phyloP scores from a whole-genome alignment of 2,113 vertebrate genomes.

The Hippoglossus stenolepis region DNA sequence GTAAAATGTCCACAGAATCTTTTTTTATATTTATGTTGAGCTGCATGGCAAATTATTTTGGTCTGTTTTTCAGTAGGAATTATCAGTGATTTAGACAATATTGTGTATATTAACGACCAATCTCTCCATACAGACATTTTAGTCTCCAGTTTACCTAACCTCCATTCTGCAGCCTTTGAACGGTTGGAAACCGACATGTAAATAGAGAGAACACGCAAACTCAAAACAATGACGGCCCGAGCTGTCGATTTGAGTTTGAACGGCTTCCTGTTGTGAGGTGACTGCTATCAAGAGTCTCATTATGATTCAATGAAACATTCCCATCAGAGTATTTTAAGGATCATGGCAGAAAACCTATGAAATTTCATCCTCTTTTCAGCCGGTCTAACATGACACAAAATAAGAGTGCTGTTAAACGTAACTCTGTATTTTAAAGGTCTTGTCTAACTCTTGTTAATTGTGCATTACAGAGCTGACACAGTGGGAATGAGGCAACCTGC shows the following conservation, averaged over 20 bases:
- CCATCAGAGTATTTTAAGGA: constrained; percentile 32
- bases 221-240: neutral
- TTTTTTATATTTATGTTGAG: no score
- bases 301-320: constrained; percentile 50
- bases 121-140: neutral
- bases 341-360: constrained; percentile 17
- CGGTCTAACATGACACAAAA: constrained; percentile 30
- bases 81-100: no score
- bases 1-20: neutral
- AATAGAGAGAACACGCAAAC: neutral
- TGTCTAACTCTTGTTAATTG: constrained; percentile 69
- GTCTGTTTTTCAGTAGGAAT: no score
- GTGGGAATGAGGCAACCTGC: constrained; percentile 62
- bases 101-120: no score
- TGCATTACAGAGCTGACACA: constrained; percentile 59
- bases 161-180: constrained; percentile 13
- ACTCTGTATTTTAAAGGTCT: constrained; percentile 50
- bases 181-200: neutral
- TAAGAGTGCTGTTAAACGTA: constrained; percentile 47
- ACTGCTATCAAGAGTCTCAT: constrained; percentile 12
- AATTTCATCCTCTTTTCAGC: constrained; percentile 22
- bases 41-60: no score
- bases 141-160: neutral
- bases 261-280: constrained; percentile 25
- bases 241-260: constrained; percentile 6